Evolutionary conservation across 2,113 vertebrate species (phyloP).

Genomic region (Beaufortia kweichowensis): DNA sequence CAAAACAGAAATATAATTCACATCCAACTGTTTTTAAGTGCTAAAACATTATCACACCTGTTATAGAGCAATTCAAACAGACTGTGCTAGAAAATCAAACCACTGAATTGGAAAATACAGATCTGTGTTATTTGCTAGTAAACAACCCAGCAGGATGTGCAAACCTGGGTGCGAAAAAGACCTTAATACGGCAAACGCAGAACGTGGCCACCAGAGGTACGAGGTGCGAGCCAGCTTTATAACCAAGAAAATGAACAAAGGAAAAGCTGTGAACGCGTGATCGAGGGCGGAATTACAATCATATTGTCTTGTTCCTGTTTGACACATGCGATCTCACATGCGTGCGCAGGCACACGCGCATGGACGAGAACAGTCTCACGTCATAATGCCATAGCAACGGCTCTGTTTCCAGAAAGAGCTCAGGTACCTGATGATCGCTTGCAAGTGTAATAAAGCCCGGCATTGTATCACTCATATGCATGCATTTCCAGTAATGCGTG

Average conservation of each 20-base stretch:
- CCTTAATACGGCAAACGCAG: not conserved
- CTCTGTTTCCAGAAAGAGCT: conserved; percentile 44
- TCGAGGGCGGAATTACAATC: conserved; percentile 16
- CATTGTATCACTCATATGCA: conserved; percentile 13
- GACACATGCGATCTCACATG: not conserved
- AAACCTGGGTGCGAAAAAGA: conserved; percentile 1
- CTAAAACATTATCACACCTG: conserved; percentile 1
- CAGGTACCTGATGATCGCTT: not conserved
- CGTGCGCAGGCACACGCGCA: not conserved
- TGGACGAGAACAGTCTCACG: conserved; percentile 34
- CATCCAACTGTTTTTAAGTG: not conserved
- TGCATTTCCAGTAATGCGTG: conserved; percentile 23
- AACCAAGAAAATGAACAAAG: not conserved
- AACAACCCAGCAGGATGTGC: conserved; percentile 2
- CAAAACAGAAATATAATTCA: conserved; percentile 12
- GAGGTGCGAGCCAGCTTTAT: conserved; percentile 9
- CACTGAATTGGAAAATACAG: conserved; percentile 3
- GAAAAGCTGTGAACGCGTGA: conserved; percentile 10
- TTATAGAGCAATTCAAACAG: conserved; percentile 8
- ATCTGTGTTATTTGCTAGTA: not conserved
- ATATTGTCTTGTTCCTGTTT: conserved; percentile 28
- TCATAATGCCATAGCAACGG: conserved; percentile 67
- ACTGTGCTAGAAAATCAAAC: not conserved
- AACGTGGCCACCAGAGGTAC: conserved; percentile 15
- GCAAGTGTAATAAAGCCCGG: not conserved